Base-by-base conservation (phyloP, 2,888 invertebrate genomes). In the Microchrysa polita region DNA sequence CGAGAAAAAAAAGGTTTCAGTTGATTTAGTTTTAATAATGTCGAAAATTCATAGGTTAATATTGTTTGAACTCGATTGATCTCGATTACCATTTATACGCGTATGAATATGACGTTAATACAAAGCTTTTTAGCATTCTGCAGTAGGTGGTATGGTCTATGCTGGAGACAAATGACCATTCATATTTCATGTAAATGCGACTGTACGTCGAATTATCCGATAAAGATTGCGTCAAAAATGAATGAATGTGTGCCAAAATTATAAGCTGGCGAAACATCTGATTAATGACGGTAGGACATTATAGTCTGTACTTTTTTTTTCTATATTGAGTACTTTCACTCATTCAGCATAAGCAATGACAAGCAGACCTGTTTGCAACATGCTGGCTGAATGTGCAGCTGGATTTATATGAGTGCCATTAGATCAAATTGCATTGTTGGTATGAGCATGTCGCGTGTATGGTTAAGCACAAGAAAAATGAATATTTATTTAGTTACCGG, bases 231-330 rank as follows among this genome's bases (percentile, higher is more conserved):
- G 16, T 16, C 12, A 52, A 52, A 16, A 16, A 52, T 52, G 12
- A 52, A 61, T 42, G 23, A 16, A 61, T 42, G 52, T 34, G 27
- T 34, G 27, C 27, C 27, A 34, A 23, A 14, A 42, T 67, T 52
- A 67, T 14, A 67, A 67, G 18, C 18, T 23, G 67, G 34, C 53
- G 67, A 67, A 34, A 65, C 23, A 67, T 67, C 53, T 67, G 67
- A 67, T 67, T 67, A 53, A 67, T 67, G 67, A 53, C 67, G n/a
- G 34, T 12, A 53, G 10, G 10, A 55, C 18, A 18, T 20, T 16
- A 14, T 52, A 52, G n/a, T 18, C 5, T 52, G 5, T 52, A 52
- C 44, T 10, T 44, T 14, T n/a, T 44, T 44, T 44, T n/a, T 44
- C 44, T 44, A n/a, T n/a, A 44, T n/a, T 44, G 44, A 34, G 27